Percentiles rank a stretch among this genome's conserved stretches.
phyloP scores from a whole-genome alignment of 1,140 invertebrate species.

The Phymastichus coffea region DNA sequence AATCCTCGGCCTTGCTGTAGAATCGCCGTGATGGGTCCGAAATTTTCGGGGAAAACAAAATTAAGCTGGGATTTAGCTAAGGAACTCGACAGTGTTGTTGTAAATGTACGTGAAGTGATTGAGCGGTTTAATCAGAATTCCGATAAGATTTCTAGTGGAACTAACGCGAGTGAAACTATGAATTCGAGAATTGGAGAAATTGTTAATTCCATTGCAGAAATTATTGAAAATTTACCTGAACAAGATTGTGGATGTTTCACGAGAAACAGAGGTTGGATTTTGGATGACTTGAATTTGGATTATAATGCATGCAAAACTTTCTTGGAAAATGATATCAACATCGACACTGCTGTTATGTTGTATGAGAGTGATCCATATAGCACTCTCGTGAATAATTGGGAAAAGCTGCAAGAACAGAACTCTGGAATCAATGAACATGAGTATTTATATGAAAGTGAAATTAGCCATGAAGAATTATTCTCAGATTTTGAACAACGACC shows the following conservation, averaged over 20 bases:
- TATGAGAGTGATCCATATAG: slow-evolving; percentile 48
- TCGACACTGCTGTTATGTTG: slow-evolving; percentile 58
- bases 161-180: no score
- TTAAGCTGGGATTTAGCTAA: slow-evolving; percentile 44
- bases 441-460: neutral
- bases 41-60: slow-evolving; percentile 46
- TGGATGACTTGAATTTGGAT: slow-evolving; percentile 59
- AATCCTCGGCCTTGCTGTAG: slow-evolving; percentile 47
- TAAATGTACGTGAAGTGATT: slow-evolving; percentile 33
- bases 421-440: neutral
- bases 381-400: slow-evolving; percentile 30
- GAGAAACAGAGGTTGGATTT: slow-evolving; percentile 57
- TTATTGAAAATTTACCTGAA: slow-evolving; percentile 41
- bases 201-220: slow-evolving; percentile 46
- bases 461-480: neutral
- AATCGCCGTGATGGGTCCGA: slow-evolving; percentile 53
- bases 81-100: slow-evolving; percentile 38
- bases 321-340: slow-evolving; percentile 46
- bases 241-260: slow-evolving; percentile 30
- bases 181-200: no score
- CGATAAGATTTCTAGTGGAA: neutral
- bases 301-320: slow-evolving; percentile 54
- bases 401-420: neutral
- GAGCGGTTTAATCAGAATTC: neutral
- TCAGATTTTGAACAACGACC: no score